Base-by-base conservation (phyloP, 1,140 invertebrate genomes). In the Akabosia matsudoensis region DNA sequence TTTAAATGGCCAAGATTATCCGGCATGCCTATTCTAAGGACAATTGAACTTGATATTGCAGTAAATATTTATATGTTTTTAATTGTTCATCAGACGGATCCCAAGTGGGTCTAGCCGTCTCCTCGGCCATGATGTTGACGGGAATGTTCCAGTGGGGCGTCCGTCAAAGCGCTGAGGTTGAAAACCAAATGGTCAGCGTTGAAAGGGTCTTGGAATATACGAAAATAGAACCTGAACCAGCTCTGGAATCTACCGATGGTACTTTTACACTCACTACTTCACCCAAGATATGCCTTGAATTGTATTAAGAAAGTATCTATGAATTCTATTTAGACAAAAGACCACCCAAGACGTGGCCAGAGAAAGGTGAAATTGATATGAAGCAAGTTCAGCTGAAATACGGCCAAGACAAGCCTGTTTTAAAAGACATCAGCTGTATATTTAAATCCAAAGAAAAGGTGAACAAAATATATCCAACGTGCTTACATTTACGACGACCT, bases 131-230 rank as follows among this genome's bases (percentile, higher is more conserved):
- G 76, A 89, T 90, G 7, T 83, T 96, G 45, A 92, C 92, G 24
- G 92, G 91, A 1, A 91, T 93, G 88, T 91, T 95, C 76, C 93
- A 95, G 84, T 94, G 92, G 89, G 93, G 92, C 2, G 92, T 89
- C 85, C 85, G 94, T 73, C 95, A 97, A 82, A 93, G 92, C 16
- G 92, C 94, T 0, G 91, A 94, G 83, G 84, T 92, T 1, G 91
- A 93, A 81, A 93, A 92, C 82, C 90, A 95, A 84, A 95, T 96
- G 92, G 95, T 92, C 0, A 93, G 90, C n/a, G 92, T 96, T 0
- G 93, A 96, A 84, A 86, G 94, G 30, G 88, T 96, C 0, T 81
- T 93, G 0, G 92, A 96, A 83, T 96, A 94, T 83, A 90, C 89
- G 22, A 87, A 88, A 82, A 75, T 83, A 7, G 61, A 80, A 37